A percentile compares a stretch with the other conserved stretches of the same genome.
Evolutionary conservation across 2,113 vertebrate genomes (phyloP).

Genomic region (Stictonetta naevosa): DNA sequence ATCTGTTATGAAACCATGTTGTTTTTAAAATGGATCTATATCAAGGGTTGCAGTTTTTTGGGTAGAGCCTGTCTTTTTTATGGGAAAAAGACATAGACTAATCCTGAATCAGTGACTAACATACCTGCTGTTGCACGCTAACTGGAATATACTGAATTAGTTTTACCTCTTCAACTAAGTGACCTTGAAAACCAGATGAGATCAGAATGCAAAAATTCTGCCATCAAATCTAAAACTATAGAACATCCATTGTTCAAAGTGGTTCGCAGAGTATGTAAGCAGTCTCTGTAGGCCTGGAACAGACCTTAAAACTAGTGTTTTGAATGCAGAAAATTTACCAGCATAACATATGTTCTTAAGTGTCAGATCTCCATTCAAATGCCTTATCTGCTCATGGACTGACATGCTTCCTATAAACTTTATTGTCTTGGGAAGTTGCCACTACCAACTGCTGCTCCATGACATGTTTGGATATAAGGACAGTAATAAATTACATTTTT

Average conservation of each 20-base stretch:
- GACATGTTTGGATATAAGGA: neutral
- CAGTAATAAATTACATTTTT: neutral
- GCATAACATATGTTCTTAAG: neutral
- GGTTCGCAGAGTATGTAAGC: neutral
- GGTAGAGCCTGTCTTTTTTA: neutral
- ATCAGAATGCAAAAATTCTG: neutral
- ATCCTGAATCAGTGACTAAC: neutral
- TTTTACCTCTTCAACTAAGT: neutral
- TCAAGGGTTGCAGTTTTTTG: neutral
- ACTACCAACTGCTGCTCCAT: neutral
- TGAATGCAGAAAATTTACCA: neutral
- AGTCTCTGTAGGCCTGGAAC: neutral
- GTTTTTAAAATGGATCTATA: neutral
- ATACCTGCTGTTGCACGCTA: neutral
- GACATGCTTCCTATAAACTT: neutral
- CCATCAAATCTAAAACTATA: neutral
- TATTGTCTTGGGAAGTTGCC: neutral
- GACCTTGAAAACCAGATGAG: neutral
- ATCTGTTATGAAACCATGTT: neutral
- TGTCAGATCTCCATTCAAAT: neutral
- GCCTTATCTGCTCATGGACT: neutral
- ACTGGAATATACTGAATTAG: neutral
- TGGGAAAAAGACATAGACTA: neutral
- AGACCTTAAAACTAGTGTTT: neutral
- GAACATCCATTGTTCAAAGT: no score